Base-by-base conservation (phyloP, 2,113 vertebrate genomes). In the Acanthisitta chloris region DNA sequence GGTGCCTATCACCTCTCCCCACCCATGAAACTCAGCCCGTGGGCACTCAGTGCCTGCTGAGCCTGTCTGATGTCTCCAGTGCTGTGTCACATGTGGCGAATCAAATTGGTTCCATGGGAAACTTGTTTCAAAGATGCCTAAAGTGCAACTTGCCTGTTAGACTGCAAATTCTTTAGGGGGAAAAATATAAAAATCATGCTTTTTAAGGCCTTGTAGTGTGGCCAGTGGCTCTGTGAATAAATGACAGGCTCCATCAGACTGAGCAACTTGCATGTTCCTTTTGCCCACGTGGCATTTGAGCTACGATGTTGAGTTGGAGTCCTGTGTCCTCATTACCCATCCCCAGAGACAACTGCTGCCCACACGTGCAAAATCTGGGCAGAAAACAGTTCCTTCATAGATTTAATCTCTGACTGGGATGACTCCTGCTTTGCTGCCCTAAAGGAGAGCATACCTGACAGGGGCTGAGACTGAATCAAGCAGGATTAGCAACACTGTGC, bases 21-120 rank as follows among this genome's bases (percentile, higher is more conserved):
- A 13, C 29, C 31, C 2, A 8, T 5, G 8, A 58, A 67, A 42
- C 5, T 0, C 18, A 26, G 9, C 78, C 67, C 0, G 2, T 3
- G 12, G 85, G 66, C 38, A 59, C 21, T 25, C 12, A 1, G 31
- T 18, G 66, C 72, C 38, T 79, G 81, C 48, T 4, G 0, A 51
- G 54, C 45, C 28, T 3, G 8, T 29, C 81, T 57, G 76, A n/a
- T n/a, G 51, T 55, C 51, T 38, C 71, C 38, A 10, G 55, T 20
- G 38, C 69, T 21, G 16, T 54, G 58, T 70, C 86, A 62, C 34
- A 58, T 14, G 20, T 6, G 62, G 29, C 11, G 61, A 95, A 78
- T 74, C 59, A 78, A 73, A 91, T 62, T 31, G 34, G 23, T 73
- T 78, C 59, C 38, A 46, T 1, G 2, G 76, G 40, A 94, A 71